These are phyloP conservation scores for Eretmochelys imbricata DNA, from an alignment of 2,113 vertebrate genomes.

Conservation along the genomic window DNA sequence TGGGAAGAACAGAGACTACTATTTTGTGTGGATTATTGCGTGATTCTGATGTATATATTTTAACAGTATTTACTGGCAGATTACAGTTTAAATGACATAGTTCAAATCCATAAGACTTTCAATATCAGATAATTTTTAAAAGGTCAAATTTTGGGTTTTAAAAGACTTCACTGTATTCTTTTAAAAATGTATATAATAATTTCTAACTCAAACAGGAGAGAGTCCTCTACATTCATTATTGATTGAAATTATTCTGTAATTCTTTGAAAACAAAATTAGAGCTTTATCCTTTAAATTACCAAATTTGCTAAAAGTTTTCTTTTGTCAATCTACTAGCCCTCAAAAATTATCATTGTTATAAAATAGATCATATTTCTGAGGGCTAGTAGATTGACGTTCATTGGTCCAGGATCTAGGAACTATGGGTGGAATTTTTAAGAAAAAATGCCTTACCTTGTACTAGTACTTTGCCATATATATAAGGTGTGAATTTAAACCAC, in stretches of 20 bases:
- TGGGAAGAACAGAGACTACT: background rate
- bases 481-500: background rate
- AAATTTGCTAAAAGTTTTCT: background rate
- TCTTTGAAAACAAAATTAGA: background rate
- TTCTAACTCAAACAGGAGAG: background rate
- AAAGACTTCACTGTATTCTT: background rate
- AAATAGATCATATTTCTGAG: no score
- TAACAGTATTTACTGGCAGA: background rate
- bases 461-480: background rate
- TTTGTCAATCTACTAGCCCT: background rate
- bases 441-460: fast-evolving
- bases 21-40: slow-evolving; percentile 12
- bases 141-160: background rate
- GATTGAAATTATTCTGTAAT: background rate
- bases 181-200: background rate
- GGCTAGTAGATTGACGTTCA: no score
- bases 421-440: background rate
- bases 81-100: background rate
- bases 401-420: no score
- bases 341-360: background rate
- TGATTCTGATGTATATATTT: background rate
- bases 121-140: background rate
- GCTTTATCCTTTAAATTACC: background rate
- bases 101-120: background rate
- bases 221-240: background rate